phyloP scores from a whole-genome alignment of 2,797 vertebrate genomes.

The Manis javanica region DNA sequence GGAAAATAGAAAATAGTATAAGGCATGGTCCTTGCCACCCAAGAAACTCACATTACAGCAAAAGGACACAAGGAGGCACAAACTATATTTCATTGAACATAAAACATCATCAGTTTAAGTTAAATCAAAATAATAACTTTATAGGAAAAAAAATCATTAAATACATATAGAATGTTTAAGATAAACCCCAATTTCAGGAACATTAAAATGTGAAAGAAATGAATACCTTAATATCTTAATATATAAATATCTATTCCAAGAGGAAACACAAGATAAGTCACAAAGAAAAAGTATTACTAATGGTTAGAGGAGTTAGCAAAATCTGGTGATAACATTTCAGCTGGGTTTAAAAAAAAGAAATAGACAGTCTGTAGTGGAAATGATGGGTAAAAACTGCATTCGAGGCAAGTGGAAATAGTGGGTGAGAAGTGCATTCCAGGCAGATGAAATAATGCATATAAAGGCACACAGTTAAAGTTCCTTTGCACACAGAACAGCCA shows the following conservation, averaged over 20 bases:
- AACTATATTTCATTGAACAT: background rate
- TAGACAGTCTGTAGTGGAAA: background rate
- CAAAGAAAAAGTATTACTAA: background rate
- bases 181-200: background rate
- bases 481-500: background rate
- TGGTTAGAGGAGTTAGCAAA: background rate
- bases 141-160: background rate
- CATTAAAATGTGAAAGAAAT: background rate
- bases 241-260: background rate
- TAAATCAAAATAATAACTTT: background rate
- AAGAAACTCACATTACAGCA: background rate
- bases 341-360: background rate
- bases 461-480: background rate
- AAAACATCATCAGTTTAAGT: background rate
- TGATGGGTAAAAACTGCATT: background rate
- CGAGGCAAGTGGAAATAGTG: background rate
- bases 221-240: background rate
- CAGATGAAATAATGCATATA: background rate
- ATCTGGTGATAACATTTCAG: background rate
- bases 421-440: background rate
- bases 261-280: background rate
- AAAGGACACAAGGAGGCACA: background rate
- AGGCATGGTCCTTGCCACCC: background rate
- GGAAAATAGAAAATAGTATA: conserved; percentile 29
- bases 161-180: background rate